phyloP scores from a whole-genome alignment of 2,888 invertebrate genomes.

The Rhingia rostrata region DNA sequence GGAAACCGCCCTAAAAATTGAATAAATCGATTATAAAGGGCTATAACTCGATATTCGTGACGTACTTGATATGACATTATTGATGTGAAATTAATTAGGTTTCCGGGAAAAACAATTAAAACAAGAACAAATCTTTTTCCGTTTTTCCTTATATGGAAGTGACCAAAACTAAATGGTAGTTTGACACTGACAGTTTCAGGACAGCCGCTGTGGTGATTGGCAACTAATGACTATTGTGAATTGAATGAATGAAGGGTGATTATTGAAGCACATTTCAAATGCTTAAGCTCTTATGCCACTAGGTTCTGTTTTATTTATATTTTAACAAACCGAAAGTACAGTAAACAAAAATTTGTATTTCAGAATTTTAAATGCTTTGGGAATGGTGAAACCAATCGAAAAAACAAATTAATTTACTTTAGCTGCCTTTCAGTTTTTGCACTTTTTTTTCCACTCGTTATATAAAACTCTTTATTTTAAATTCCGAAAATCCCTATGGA shows the following conservation, averaged over 20 bases:
- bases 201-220: not conserved
- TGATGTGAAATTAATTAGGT: slow-evolving; percentile 38
- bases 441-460: no score
- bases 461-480: no score
- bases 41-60: not conserved
- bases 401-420: no score
- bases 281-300: not conserved
- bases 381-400: no score
- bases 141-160: slow-evolving; percentile 56
- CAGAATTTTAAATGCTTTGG: no score
- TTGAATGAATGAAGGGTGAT: not conserved
- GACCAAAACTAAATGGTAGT: slow-evolving; percentile 52
- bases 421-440: no score
- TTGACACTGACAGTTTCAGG: slow-evolving; percentile 59
- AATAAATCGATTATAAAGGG: not conserved
- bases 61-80: slow-evolving; percentile 74
- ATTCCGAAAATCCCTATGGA: no score
- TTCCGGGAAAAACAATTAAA: slow-evolving; percentile 54
- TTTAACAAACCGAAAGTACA: no score
- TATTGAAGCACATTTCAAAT: slow-evolving; percentile 30
- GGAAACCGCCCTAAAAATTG: slow-evolving; percentile 65
- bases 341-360: no score
- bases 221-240: slow-evolving; percentile 44
- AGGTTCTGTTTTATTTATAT: not conserved
- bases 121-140: slow-evolving; percentile 38